Evolutionary conservation across 2,797 vertebrate species (phyloP), one percentile per base, ranked within the genome.

Genomic region (Rallus crepitans): DNA sequence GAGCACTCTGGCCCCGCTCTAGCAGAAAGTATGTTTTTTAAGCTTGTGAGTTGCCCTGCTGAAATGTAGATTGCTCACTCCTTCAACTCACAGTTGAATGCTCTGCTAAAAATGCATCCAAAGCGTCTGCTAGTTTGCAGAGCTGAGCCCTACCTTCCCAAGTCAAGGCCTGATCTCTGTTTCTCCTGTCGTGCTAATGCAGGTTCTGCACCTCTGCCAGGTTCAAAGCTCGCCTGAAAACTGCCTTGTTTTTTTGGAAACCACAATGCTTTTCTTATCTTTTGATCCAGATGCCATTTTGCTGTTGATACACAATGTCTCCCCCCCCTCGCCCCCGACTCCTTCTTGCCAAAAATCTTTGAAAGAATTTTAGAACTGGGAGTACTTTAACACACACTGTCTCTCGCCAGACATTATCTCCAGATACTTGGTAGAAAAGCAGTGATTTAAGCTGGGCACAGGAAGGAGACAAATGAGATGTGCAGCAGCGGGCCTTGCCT

Each of bases 401-500:
- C 25, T 79, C 27, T 76, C 3, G 40, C 76, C 48, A 60, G 55
- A 39, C 63, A 42, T 64, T 50, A 95, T 78, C 37, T 65, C 69
- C 83, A 83, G 78, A 57, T 63, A 94, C 35, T 39, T 92, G 75
- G 55, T 35, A 56, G 87, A 91, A 93, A 87, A 81, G 13, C 30
- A 56, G 33, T 19, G 35, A 35, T 92, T 93, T 93, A 68, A 76
- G 76, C 20, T 33, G 33, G n/a, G n/a, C 40, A 75, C 15, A 10
- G 28, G 39, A 66, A 71, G 59, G 27, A 87, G 42, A 59, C 35
- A 87, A 79, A 73, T 30, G 35, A 70, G 33, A 87, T 53, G 31
- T 21, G 37, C 23, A 57, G 48, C 60, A 94, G 28, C 37, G 73
- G 78, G 64, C 56, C 23, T 73, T 56, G 35, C 23, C 15, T 87